Base-by-base conservation (phyloP, 2,797 vertebrate species). In the Aeoliscus strigatus region DNA sequence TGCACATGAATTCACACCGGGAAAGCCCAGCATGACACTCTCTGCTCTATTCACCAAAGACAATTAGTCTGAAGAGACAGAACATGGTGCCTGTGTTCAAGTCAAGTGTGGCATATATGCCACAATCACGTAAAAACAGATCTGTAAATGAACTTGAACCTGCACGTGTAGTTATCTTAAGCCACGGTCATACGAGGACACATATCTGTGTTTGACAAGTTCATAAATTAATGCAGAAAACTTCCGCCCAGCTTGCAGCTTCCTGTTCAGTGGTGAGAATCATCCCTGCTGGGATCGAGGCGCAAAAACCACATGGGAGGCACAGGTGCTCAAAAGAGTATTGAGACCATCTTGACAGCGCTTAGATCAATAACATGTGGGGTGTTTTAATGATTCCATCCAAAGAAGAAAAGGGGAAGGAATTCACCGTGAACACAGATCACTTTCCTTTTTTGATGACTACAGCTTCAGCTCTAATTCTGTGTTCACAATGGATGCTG, bases 301-400 rank as follows among this genome's bases (percentile, higher is more conserved):
- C 38, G 26, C 49, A 66, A 55, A 66, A 53, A 62, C 51, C 59
- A 56, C 44, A 67, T 31, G 10, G 60, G 27, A 67, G 52, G 58
- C 61, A 68, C 75, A 72, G 59, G 64, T 51, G 63, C 72, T 65
- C 43, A 60, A 60, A 60, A 59, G 66, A 56, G 47, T 62, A 62
- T 42, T 34, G 51, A 61, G 51, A 74, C 31, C 35, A 45, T 74
- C 50, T 66, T 50, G 2, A 29, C 14, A 28, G 32, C 37, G 44
- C 44, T 13, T 44, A 54, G 64, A 71, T 63, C 56, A 51, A 45
- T 39, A 0, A 66, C 11, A 39, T 37, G 55, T 8, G 46, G 14
- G 27, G 50, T 54, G 37, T 25, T 53, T 51, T 27, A 17, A 8
- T 34, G 11, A 61, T 36, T 43, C 51, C 46, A 62, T 51, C 34